Evolutionary conservation across 2,888 invertebrate genomes (phyloP), one percentile per base, ranked within the genome.

Genomic region (Apeira syringaria): DNA sequence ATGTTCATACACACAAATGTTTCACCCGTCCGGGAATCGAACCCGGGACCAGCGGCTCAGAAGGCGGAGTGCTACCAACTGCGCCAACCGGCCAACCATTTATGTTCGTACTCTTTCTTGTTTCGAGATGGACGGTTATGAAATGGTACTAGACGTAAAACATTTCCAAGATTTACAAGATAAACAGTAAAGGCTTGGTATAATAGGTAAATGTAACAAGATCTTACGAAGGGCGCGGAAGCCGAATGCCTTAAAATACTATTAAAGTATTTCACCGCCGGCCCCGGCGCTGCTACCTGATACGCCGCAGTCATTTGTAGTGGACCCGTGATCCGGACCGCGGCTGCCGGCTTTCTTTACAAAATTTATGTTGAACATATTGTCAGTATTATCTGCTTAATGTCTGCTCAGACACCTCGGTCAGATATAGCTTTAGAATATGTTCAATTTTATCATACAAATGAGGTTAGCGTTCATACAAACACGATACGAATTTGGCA

Each of bases 191-290:
- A 74, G 65, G 62, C 54, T 63, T 65, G 58, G 65, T 59, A 61
- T 80, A 74, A 73, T 73, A 75, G 70, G 71, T 70, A 74, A 73
- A 73, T 69, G 81, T 81, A 79, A 83, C 76, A 70, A 72, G 76
- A 81, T 77, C 77, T 68, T 63, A 54, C 64, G 70, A 73, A 68
- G 73, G 71, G 75, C 70, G 68, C 82, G 76, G 83, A 81, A 84
- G 85, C 80, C 75, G 72, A 40, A 73, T 74, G 70, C 66, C 68
- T 76, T 71, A 57, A 74, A 76, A 74, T 64, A 68, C 76, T 74
- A 83, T 85, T 83, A 85, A 86, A 83, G 84, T 85, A 82, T 80
- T 85, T 85, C 78, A 85, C 77, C 64, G 72, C 71, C 65, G 73
- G 72, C 74, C 71, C 73, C 76, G 68, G 64, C 56, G 7, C 7